phyloP scores from a whole-genome alignment of 1,140 invertebrate genomes.

The Stratiolaelaps scimitus region DNA sequence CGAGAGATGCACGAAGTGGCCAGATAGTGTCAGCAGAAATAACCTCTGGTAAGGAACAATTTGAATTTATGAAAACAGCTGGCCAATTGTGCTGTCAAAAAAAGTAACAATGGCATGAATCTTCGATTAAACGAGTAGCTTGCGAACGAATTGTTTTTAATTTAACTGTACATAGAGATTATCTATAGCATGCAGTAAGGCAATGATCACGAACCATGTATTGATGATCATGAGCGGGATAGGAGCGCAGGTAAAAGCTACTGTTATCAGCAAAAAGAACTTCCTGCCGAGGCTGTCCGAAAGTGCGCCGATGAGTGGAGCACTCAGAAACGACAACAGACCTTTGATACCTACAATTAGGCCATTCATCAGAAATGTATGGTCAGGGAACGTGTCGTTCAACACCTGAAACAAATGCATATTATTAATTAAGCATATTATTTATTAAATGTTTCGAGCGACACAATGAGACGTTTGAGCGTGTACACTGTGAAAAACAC shows the following conservation, averaged over 20 bases:
- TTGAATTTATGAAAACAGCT: background rate
- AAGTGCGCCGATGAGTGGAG: constrained; percentile 87
- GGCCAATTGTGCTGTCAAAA: background rate
- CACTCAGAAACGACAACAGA: constrained; percentile 87
- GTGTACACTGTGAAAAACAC: no score
- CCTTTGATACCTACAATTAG: constrained; percentile 96
- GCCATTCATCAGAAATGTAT: constrained; percentile 99
- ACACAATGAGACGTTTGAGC: no score
- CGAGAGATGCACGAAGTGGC: no score
- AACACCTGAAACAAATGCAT: constrained; percentile 53
- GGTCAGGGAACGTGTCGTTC: constrained; percentile 93
- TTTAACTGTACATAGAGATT: background rate
- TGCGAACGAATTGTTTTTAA: background rate
- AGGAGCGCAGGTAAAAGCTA: constrained; percentile 97
- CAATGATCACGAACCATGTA: constrained; percentile 57
- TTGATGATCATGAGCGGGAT: constrained; percentile 98
- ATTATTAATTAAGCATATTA: no score
- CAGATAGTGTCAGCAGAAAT: no score
- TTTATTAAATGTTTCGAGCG: no score
- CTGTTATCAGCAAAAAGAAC: constrained; percentile 92
- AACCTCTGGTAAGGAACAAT: no score
- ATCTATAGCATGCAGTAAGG: background rate
- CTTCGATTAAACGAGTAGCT: background rate
- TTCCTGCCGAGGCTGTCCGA: constrained; percentile 97
- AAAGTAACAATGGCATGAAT: constrained; percentile 15